These are phyloP conservation scores for Acanthurus lineatus DNA, from an alignment of 2,797 vertebrate genomes.

Conservation along the genomic window DNA sequence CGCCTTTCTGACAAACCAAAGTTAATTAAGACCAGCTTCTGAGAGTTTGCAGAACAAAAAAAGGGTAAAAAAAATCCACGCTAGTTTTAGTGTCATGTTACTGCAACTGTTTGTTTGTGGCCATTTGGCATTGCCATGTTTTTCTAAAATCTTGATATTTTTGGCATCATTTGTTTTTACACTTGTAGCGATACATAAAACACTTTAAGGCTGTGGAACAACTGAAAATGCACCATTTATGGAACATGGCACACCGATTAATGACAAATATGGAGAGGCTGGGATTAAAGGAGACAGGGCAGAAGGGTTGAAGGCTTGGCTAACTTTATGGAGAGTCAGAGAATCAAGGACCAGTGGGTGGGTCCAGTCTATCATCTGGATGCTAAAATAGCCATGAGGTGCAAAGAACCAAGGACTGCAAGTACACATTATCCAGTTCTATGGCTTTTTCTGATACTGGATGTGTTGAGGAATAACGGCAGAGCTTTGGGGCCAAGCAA, in stretches of 20 bases:
- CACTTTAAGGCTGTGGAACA: slow-evolving; percentile 28
- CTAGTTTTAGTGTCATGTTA: background rate
- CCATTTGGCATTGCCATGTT: background rate
- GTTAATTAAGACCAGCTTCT: background rate
- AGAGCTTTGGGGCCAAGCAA: background rate
- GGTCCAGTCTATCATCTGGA: background rate
- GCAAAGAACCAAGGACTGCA: slow-evolving; percentile 32
- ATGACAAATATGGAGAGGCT: slow-evolving; percentile 34
- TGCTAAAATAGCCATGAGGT: slow-evolving; percentile 26
- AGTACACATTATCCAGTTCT: background rate
- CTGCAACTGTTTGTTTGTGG: background rate
- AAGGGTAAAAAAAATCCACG: background rate
- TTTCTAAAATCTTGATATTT: background rate
- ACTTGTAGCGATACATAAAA: slow-evolving; percentile 11
- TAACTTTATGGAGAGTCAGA: background rate
- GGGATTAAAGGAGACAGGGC: background rate
- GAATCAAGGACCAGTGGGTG: slow-evolving; percentile 17
- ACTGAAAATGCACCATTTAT: slow-evolving; percentile 1
- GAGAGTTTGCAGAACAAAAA: background rate
- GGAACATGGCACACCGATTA: slow-evolving; percentile 18
- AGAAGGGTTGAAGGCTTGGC: slow-evolving; percentile 33
- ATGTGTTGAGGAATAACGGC: background rate
- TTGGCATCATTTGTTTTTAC: background rate
- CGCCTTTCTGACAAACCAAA: background rate
- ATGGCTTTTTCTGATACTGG: background rate